A percentile compares a stretch with the other conserved stretches of the same genome.
These are phyloP conservation scores for Himalopsyche tibetana DNA, from an alignment of 2,888 invertebrate species.

Conservation along the genomic window DNA sequence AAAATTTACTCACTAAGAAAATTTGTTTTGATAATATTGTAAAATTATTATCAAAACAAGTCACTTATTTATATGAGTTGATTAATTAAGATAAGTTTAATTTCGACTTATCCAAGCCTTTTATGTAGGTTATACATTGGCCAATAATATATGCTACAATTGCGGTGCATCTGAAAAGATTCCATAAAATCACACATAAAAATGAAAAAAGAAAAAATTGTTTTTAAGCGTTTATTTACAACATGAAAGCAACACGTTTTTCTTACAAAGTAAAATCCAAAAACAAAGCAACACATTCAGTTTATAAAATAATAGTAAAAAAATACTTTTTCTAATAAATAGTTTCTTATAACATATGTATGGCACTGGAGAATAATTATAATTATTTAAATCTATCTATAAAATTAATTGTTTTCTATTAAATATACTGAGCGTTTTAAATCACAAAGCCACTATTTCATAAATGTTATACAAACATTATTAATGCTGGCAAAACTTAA, in stretches of 20 bases:
- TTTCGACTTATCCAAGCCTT: no score
- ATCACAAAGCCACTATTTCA: constrained; percentile 3
- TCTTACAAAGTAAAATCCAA: not conserved
- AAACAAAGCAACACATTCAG: not conserved
- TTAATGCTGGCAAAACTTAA: not conserved
- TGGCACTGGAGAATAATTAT: constrained; percentile 23
- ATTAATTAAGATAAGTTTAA: no score
- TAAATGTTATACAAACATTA: not conserved
- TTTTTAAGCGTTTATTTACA: constrained; percentile 18
- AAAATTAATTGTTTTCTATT: no score
- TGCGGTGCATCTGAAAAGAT: not conserved
- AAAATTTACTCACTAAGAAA: no score
- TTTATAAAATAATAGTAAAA: constrained; percentile 12
- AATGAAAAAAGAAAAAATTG: not conserved
- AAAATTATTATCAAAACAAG: no score
- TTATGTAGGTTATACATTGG: no score
- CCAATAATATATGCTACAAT: not conserved
- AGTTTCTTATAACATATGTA: constrained; percentile 10
- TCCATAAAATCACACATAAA: not conserved
- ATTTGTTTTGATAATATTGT: no score
- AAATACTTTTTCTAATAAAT: not conserved
- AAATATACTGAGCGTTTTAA: not conserved
- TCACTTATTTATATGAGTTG: no score
- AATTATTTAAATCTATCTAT: not conserved
- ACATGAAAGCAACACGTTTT: not conserved